Conservation (phyloP, 2,888 invertebrate genomes). For the Elegia similella region DNA sequence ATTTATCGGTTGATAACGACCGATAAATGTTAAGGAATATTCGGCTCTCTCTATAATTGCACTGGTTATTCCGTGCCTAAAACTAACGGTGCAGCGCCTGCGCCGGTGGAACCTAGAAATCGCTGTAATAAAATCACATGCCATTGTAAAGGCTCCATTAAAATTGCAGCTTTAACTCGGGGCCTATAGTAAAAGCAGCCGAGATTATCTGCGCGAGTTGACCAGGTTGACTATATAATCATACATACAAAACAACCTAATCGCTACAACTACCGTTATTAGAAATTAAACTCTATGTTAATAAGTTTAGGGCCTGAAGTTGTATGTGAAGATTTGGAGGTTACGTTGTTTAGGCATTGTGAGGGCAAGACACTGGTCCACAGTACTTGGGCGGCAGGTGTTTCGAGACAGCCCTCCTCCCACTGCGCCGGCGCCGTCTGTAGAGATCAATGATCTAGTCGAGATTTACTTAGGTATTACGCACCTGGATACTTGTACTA, state of each 20-base stretch:
- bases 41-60: neutral
- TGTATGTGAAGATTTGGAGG: constrained; percentile 23
- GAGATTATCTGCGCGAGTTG: constrained; percentile 73
- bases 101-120: constrained; percentile 31
- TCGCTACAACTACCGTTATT: constrained; percentile 7
- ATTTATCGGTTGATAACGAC: too few relatives aligned
- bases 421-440: constrained; percentile 68
- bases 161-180: constrained; percentile 53
- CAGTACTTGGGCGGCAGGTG: constrained; percentile 80
- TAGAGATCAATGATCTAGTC: constrained; percentile 74
- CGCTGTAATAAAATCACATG: constrained; percentile 44
- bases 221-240: constrained; percentile 56
- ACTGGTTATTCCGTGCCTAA: neutral
- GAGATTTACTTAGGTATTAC: constrained; percentile 70
- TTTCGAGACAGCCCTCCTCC: constrained; percentile 74
- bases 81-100: constrained; percentile 30
- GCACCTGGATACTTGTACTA: constrained; percentile 38
- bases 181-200: constrained; percentile 66
- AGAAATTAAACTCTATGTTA: constrained; percentile 39
- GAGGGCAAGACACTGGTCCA: constrained; percentile 55
- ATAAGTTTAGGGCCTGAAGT: constrained; percentile 44
- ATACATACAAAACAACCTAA: constrained; percentile 26
- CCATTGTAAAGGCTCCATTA: constrained; percentile 55
- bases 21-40: too few relatives aligned
- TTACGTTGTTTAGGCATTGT: constrained; percentile 36